Evolutionary conservation across 2,888 invertebrate genomes (phyloP).

Genomic region (Zeuzera pyrina): DNA sequence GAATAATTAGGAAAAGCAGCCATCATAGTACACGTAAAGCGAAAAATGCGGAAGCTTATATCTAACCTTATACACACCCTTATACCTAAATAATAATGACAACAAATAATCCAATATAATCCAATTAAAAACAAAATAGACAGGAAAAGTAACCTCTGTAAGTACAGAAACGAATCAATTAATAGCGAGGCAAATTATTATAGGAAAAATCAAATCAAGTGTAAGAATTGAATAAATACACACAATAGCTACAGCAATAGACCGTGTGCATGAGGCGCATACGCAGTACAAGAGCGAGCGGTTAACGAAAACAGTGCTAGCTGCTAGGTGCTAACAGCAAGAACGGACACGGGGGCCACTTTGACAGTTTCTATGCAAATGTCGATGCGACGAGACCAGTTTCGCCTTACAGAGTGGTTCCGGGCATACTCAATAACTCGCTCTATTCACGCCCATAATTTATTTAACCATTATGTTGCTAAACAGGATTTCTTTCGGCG

Average conservation of each 20-base stretch:
- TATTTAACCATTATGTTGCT: constrained; percentile 33
- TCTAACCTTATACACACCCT: background rate
- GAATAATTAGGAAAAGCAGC: constrained; percentile 1
- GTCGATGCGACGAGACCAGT: constrained; percentile 66
- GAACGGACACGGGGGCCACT: constrained; percentile 50
- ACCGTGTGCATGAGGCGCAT: constrained; percentile 3
- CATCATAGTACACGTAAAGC: background rate
- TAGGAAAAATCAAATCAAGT: too few relatives aligned
- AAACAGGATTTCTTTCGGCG: constrained; percentile 43
- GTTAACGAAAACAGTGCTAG: constrained; percentile 5
- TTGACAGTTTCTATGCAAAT: constrained; percentile 73
- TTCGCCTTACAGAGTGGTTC: constrained; percentile 56
- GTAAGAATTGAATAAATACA: too few relatives aligned
- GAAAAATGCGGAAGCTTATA: constrained; percentile 1
- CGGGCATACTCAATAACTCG: constrained; percentile 53
- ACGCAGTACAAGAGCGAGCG: constrained; percentile 7
- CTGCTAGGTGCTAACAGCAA: constrained; percentile 54
- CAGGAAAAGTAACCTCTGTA: too few relatives aligned
- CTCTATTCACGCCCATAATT: constrained; percentile 53
- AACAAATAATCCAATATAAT: too few relatives aligned
- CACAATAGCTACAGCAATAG: too few relatives aligned
- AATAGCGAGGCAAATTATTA: too few relatives aligned
- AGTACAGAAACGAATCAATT: too few relatives aligned
- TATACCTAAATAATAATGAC: too few relatives aligned
- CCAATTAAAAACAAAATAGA: too few relatives aligned